Conservation (phyloP, 2,888 invertebrate species). For the Ferrisia virgata region DNA sequence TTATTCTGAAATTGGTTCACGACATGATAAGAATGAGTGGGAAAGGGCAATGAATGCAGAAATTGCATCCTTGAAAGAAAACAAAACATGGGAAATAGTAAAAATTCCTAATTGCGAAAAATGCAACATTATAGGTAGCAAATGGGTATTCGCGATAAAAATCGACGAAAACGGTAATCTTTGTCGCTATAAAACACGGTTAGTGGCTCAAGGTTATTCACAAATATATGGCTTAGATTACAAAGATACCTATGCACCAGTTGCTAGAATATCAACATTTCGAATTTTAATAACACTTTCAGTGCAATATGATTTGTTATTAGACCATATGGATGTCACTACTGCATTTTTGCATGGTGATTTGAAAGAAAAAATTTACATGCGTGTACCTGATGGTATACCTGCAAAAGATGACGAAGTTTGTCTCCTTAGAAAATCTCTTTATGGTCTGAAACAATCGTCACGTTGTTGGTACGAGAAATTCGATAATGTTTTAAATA, state of each 20-base stretch:
- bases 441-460: background rate
- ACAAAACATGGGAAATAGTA: constrained; percentile 24
- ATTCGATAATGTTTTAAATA: background rate
- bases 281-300: background rate
- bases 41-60: constrained; percentile 37
- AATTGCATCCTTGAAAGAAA: constrained; percentile 31
- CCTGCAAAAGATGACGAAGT: background rate
- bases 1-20: background rate
- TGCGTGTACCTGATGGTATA: background rate
- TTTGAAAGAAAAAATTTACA: background rate
- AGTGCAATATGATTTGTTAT: background rate
- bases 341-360: background rate
- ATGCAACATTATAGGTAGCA: too few species aligned
- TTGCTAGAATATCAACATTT: background rate
- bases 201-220: background rate
- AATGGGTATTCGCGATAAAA: too few species aligned
- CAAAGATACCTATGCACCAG: background rate
- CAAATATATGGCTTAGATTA: background rate
- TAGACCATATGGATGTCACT: background rate
- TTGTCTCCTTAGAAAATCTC: constrained; percentile 51
- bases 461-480: background rate
- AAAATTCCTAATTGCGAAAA: constrained; percentile 1
- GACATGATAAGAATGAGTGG: constrained; percentile 20
- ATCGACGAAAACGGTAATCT: background rate
- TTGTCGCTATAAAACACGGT: background rate